A percentile compares a stretch with the other conserved stretches of the same genome.
Conservation (phyloP, 2,888 invertebrate species). For the Strigamia maritima region DNA sequence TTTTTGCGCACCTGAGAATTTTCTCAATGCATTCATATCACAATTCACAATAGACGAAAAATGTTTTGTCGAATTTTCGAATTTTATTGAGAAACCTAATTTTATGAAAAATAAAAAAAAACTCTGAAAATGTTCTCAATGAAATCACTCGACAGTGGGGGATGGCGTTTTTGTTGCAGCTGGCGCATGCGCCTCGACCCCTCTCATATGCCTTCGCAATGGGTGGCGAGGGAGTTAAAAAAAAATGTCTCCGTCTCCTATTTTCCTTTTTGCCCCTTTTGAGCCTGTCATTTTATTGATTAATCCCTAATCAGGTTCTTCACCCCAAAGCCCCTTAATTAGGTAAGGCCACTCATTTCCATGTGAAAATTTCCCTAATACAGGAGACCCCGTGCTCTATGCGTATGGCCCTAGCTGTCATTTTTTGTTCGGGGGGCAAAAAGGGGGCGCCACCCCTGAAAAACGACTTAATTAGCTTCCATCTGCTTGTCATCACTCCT, state of each 20-base stretch:
- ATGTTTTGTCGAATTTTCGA: neutral
- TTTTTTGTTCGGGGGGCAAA: constrained; percentile 6
- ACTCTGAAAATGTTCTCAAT: neutral
- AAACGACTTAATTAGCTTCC: constrained; percentile 28
- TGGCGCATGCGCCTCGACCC: constrained; percentile 29
- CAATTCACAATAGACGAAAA: neutral
- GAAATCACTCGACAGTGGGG: neutral
- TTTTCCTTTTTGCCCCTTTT: constrained; percentile 6
- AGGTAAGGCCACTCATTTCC: constrained; percentile 16
- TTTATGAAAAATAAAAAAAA: neutral
- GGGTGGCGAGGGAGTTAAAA: neutral
- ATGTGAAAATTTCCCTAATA: constrained; percentile 32
- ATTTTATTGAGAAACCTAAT: neutral
- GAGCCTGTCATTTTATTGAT: constrained; percentile 27
- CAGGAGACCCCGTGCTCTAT: neutral
- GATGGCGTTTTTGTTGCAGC: constrained; percentile 6
- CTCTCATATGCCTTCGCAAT: neutral
- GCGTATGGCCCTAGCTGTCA: constrained; percentile 7
- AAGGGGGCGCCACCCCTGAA: constrained; percentile 19
- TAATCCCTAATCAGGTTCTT: constrained; percentile 13
- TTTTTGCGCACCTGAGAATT: constrained; percentile 27
- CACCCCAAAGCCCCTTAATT: constrained; percentile 16
- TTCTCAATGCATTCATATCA: neutral
- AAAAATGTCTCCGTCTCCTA: neutral
- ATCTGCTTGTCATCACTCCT: constrained; percentile 18